A percentile compares a stretch with the other conserved stretches of the same genome.
These are phyloP conservation scores for Leucophenga montana DNA, from an alignment of 2,888 invertebrate species.

Conservation along the genomic window DNA sequence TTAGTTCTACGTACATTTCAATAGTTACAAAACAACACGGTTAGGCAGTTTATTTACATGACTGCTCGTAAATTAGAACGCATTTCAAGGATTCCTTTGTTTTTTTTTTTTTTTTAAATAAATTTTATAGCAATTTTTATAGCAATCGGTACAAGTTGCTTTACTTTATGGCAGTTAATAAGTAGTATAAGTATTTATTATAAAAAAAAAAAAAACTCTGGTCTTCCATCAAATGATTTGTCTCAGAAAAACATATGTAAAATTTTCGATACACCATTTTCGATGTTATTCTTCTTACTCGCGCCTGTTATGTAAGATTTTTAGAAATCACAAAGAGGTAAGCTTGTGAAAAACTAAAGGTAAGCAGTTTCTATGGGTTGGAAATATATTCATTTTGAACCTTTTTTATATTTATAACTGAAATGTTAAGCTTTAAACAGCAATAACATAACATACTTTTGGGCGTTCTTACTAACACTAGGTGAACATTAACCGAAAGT, in stretches of 20 bases:
- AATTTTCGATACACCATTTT: constrained; percentile 43
- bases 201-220: constrained; percentile 43
- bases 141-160: constrained; percentile 11
- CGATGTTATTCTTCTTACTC: constrained; percentile 62
- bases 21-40: background rate
- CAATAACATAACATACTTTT: no score
- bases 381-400: no score
- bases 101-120: constrained; percentile 11
- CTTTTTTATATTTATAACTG: no score
- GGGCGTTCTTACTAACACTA: no score
- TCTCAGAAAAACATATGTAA: constrained; percentile 13
- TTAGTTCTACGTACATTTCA: background rate
- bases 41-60: background rate
- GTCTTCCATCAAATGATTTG: constrained; percentile 54
- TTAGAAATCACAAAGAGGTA: constrained; percentile 50
- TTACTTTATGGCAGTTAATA: constrained; percentile 30
- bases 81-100: constrained; percentile 8
- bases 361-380: background rate
- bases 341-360: constrained; percentile 32
- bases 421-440: no score
- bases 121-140: background rate
- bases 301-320: constrained; percentile 52
- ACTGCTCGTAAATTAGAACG: constrained; percentile 17
- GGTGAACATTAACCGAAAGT: no score
- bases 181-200: constrained; percentile 10